Evolutionary conservation across 2,113 vertebrate species (phyloP), one percentile per base, ranked within the genome.

Genomic region (Helogale parvula): DNA sequence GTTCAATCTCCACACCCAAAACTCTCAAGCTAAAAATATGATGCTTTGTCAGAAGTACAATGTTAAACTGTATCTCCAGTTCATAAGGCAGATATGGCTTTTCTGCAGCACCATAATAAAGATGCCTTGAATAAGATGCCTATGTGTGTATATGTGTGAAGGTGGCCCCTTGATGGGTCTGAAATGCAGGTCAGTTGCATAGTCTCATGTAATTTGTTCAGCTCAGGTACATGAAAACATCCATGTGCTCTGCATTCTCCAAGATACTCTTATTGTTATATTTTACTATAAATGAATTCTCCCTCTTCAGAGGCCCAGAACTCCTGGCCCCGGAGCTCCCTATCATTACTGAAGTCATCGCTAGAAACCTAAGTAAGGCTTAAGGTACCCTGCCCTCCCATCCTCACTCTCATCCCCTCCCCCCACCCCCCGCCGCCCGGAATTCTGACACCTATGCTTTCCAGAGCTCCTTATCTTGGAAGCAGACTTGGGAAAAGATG

Each of bases 21-120:
- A 35, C 90, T 88, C 52, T 8, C 77, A 47, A 96, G 68, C 74
- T 83, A 66, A 97, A 97, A 97, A 97, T 93, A 98, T 27, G n/a
- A 97, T 93, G 85, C 41, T 98, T 96, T 92, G 85, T 98, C 95
- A 97, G 97, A 97, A 94, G 91, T 74, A 94, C 84, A 98, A 63
- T 80, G 97, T 98, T 97, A 98, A 98, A 98, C 77, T 96, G 82
- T 92, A 98, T 97, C 92, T 97, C 89, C 69, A 92, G 81, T 89
- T 97, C 94, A 54, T 93, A 97, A 97, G 50, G 96, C 74, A 71
- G 80, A 97, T 98, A 95, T 97, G 97, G 92, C 88, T 97, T 98
- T 98, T 97, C 95, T 98, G 91, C 84, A 98, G 97, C 85, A 69
- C 72, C 83, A 47, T 23, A 80, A 93, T 16, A 31, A 63, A 8